Base-by-base conservation (phyloP, 1,140 invertebrate species). In the Drosophila albomicans region DNA sequence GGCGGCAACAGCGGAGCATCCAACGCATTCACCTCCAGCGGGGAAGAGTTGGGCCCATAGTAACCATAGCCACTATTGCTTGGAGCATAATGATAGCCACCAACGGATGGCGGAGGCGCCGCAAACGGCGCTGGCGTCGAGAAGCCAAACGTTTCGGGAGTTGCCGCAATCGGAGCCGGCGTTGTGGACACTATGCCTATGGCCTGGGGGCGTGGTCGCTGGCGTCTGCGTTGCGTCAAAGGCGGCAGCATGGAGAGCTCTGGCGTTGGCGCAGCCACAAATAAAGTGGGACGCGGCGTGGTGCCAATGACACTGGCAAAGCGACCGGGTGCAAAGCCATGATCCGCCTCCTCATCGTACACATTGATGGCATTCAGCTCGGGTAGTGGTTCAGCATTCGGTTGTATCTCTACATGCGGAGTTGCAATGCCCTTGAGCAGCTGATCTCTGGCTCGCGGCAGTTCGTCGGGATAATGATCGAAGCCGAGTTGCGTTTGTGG, bases 401-500 rank as follows among this genome's bases (percentile, higher is more conserved):
- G 78, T 0, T 79, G 82, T 6, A 87, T 91, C 16, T 87, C 79
- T 43, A 90, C 79, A 49, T 73, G 32, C 0, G 79, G 79, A 5
- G 78, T n/a, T 10, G 32, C 57, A 3, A 65, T 35, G 6, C 71
- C 69, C 0, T 54, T 45, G 10, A 64, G 6, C 43, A 90, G 15
- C 30, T 89, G 86, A 30, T 72, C 69, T 2, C 52, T 54, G 0
- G 85, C 85, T 0, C 82, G 51, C 0, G 91, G 91, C 56, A 92
- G 51, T 45, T 92, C 91, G 56, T 92, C 88, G 6, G 91, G 91
- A 68, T 92, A 92, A 49, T 92, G 91, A 78, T 92, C 91, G 49
- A 92, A 92, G 32, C 91, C 91, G 0, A 92, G 73, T 41, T 92
- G 87, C 0, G 69, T 32, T n/a, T 78, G 75, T 0, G 89, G 91